These are phyloP conservation scores for Caenorhabditis macrosperma DNA, from an alignment of 2,888 invertebrate genomes.

Conservation along the genomic window DNA sequence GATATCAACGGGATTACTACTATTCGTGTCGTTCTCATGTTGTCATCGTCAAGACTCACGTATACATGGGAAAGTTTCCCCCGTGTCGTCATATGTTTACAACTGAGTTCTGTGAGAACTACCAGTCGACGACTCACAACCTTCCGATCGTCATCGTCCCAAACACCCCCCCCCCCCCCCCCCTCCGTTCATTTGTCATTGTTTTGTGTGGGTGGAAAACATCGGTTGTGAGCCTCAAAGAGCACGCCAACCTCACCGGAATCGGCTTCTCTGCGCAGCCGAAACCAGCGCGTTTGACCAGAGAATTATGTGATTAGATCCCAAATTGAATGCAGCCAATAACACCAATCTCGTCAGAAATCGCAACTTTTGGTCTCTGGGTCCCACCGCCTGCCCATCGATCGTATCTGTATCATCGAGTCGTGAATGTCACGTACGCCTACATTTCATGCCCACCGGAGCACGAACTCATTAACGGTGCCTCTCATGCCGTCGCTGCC, in stretches of 20 bases:
- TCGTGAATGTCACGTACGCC: neutral
- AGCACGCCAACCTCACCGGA: neutral
- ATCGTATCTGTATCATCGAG: no score
- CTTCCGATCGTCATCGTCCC: neutral
- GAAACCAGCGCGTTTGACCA: neutral
- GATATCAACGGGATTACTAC: neutral
- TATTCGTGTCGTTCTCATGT: neutral
- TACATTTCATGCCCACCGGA: neutral
- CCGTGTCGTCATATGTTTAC: neutral
- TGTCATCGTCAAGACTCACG: neutral
- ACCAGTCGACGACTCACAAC: conserved; percentile 4
- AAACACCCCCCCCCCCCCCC: conserved; percentile 9
- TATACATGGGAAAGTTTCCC: neutral
- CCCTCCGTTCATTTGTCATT: conserved; percentile 2
- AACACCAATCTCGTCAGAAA: neutral
- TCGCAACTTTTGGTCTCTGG: conserved; percentile 1
- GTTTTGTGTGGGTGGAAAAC: neutral
- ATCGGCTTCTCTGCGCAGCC: neutral
- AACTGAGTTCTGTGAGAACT: neutral
- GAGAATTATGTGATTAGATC: neutral
- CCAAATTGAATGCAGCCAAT: neutral
- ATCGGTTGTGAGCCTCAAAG: neutral
- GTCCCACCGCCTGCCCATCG: neutral
- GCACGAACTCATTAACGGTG: neutral
- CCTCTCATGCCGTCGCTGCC: neutral